Evolutionary conservation across 2,797 vertebrate genomes (phyloP).

Genomic region (Stomatorhinus walkeri): DNA sequence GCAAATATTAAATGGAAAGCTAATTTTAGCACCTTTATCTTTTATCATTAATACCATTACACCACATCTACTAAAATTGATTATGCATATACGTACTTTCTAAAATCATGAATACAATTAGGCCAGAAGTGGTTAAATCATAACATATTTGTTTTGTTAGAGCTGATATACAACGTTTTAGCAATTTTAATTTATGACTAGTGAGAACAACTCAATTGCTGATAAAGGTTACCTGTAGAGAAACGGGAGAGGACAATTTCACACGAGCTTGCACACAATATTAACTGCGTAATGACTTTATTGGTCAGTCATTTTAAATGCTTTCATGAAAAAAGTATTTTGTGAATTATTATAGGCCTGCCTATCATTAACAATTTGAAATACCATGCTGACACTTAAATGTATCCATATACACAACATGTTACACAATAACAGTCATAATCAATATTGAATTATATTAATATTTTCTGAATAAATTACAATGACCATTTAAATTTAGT

Average conservation of each 20-base stretch:
- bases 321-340: not conserved
- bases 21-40: not conserved
- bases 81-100: not conserved
- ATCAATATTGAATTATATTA: not conserved
- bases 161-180: not conserved
- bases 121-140: not conserved
- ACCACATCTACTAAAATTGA: not conserved
- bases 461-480: not conserved
- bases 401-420: not conserved
- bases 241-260: not conserved
- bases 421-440: not conserved
- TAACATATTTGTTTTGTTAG: not conserved
- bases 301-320: not conserved
- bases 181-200: not conserved
- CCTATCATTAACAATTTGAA: not conserved
- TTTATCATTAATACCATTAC: not conserved
- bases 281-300: not conserved
- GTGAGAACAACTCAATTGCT: not conserved
- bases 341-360: not conserved
- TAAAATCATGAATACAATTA: not conserved
- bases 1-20: not conserved
- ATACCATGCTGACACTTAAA: not conserved
- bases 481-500: not conserved
- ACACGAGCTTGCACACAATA: not conserved
- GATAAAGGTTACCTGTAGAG: not conserved